These are phyloP conservation scores for Dinocampus coccinellae DNA, from an alignment of 2,888 invertebrate species.

Conservation along the genomic window DNA sequence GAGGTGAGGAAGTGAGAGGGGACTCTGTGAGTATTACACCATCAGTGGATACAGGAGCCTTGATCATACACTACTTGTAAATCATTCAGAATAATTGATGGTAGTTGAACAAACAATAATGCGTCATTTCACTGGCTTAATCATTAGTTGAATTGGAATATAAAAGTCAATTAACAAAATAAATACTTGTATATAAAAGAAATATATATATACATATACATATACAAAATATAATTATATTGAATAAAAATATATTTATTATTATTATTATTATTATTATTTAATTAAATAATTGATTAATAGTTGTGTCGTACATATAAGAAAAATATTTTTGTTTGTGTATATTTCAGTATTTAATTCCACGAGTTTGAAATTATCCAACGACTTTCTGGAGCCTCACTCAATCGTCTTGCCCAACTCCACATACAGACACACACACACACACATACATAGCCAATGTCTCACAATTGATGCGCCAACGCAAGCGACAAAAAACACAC, in stretches of 20 bases:
- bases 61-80: conserved; percentile 4
- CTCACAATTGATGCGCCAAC: not conserved
- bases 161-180: conserved; percentile 10
- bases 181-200: no score
- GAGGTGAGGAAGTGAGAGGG: conserved; percentile 49
- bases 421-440: no score
- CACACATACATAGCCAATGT: not conserved
- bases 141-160: conserved; percentile 1
- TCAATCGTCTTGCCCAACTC: conserved; percentile 2
- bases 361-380: no score
- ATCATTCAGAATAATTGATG: conserved; percentile 2
- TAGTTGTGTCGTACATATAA: not conserved
- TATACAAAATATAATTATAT: not conserved
- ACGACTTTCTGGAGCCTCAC: conserved; percentile 25
- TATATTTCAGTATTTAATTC: no score
- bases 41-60: not conserved
- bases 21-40: not conserved
- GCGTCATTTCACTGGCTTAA: not conserved
- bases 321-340: conserved; percentile 1
- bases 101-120: conserved; percentile 14
- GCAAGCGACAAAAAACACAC: conserved; percentile 20
- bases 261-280: no score
- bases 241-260: not conserved
- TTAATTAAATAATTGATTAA: not conserved
- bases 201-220: no score